Evolutionary conservation across 1,140 invertebrate species (phyloP).

Genomic region (Cylas formicarius): DNA sequence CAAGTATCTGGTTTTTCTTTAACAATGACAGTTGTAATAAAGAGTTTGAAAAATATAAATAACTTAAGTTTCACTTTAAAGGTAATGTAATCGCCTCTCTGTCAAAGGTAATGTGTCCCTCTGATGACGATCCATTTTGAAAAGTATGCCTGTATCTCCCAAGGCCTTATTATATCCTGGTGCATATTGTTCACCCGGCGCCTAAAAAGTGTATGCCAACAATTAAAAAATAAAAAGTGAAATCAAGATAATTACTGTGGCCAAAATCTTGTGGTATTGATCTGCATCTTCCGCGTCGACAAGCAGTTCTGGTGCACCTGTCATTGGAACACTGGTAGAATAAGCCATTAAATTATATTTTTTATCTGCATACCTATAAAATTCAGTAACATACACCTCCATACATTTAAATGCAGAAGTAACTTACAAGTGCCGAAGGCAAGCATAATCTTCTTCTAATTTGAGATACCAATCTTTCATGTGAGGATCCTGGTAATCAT

Average conservation of each 20-base stretch:
- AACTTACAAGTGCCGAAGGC: slow-evolving; percentile 46
- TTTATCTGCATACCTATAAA: slow-evolving; percentile 51
- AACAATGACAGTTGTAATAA: background rate
- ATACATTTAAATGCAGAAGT: background rate
- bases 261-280: slow-evolving; percentile 40
- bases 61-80: background rate
- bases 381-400: background rate
- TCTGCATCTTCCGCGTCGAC: slow-evolving; percentile 48
- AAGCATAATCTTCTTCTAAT: slow-evolving; percentile 54
- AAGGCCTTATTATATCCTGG: slow-evolving; percentile 49
- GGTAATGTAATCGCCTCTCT: slow-evolving; percentile 29
- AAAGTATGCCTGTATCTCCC: slow-evolving; percentile 47
- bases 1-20: background rate
- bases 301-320: slow-evolving; percentile 57
- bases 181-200: slow-evolving; percentile 48
- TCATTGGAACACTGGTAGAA: slow-evolving; percentile 52
- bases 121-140: slow-evolving; percentile 38
- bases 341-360: slow-evolving; percentile 51
- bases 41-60: background rate
- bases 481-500: slow-evolving; percentile 53
- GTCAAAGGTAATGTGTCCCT: slow-evolving; percentile 33
- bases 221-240: slow-evolving; percentile 1
- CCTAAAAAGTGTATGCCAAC: slow-evolving; percentile 35
- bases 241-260: slow-evolving; percentile 35
- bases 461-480: slow-evolving; percentile 67